A percentile compares a stretch with the other conserved stretches of the same genome.
Conservation (phyloP, 2,113 vertebrate species). For the Setophaga petechia region DNA sequence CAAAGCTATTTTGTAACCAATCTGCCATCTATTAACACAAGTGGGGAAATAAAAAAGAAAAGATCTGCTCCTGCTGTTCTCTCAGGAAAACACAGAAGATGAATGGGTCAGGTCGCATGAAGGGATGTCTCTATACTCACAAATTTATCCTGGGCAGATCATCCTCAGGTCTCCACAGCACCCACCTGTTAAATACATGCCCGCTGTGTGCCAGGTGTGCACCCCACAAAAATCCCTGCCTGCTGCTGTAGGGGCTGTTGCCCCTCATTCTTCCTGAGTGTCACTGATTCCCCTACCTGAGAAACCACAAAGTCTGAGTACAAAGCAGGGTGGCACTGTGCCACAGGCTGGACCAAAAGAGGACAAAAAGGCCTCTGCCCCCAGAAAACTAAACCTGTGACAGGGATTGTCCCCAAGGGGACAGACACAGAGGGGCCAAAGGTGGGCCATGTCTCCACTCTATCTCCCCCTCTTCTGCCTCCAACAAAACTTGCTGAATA, state of each 20-base stretch:
- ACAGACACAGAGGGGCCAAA: background rate
- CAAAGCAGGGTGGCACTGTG: background rate
- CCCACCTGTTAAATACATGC: background rate
- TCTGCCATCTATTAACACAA: background rate
- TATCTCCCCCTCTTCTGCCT: background rate
- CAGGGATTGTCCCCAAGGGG: background rate
- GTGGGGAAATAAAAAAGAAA: background rate
- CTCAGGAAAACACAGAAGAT: background rate
- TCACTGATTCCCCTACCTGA: background rate
- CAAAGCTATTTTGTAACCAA: background rate
- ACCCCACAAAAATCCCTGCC: background rate
- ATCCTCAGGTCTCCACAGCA: fast-evolving
- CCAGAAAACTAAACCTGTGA: background rate
- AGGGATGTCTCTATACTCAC: background rate
- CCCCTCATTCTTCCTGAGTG: fast-evolving
- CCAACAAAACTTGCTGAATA: background rate
- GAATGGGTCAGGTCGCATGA: background rate
- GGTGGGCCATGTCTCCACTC: fast-evolving
- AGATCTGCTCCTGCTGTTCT: background rate
- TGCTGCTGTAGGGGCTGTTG: fast-evolving
- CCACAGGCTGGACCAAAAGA: background rate
- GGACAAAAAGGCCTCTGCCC: background rate
- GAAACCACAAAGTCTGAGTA: background rate
- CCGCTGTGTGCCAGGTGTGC: background rate
- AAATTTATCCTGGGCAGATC: background rate